phyloP scores from a whole-genome alignment of 1,140 invertebrate species.

The Rhagoletis zephyria region DNA sequence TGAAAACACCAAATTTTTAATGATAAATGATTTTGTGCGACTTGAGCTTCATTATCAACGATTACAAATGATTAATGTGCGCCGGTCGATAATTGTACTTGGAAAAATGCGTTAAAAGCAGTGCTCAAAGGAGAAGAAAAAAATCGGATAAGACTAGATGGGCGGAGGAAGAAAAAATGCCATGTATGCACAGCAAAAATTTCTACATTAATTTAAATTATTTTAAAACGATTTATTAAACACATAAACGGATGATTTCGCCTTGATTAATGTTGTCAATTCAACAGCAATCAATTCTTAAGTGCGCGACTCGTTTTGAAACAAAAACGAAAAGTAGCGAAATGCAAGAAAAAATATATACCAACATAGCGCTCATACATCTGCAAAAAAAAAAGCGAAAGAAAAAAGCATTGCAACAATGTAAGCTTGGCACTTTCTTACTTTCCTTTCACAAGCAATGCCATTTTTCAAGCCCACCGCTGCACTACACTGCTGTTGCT shows the following conservation, averaged over 20 bases:
- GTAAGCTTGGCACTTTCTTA: neutral
- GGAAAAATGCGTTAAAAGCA: neutral
- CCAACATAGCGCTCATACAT: too few species aligned
- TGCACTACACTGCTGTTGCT: neutral
- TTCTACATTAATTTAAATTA: slow-evolving; percentile 16
- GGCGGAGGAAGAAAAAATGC: neutral
- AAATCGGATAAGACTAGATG: too few species aligned
- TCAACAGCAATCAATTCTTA: neutral
- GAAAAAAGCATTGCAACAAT: neutral
- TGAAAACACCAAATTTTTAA: neutral
- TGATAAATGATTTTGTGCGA: neutral
- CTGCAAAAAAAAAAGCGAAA: too few species aligned
- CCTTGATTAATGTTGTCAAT: neutral
- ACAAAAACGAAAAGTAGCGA: neutral
- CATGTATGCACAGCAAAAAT: neutral
- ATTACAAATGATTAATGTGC: slow-evolving; percentile 5
- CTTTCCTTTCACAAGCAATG: neutral
- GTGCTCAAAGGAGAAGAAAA: neutral
- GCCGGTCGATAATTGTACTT: neutral
- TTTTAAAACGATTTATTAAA: slow-evolving; percentile 20
- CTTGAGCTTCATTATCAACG: neutral
- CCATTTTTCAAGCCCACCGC: neutral
- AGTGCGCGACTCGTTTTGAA: neutral
- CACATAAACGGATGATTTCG: neutral
- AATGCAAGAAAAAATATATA: neutral